Evolutionary conservation across 2,797 vertebrate species (phyloP), one percentile per base, ranked within the genome.

Genomic region (Neoniphon sammara): DNA sequence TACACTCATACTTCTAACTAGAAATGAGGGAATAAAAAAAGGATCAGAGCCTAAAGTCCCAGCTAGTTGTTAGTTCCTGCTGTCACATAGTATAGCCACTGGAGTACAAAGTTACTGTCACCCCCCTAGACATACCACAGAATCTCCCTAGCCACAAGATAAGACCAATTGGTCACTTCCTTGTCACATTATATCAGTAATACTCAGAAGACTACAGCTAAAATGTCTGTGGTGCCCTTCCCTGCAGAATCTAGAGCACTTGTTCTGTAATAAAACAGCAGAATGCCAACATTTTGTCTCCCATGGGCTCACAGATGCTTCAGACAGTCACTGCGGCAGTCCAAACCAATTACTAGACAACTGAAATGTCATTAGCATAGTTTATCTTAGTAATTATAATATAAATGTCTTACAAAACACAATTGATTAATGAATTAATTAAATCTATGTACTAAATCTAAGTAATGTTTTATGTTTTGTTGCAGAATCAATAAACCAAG

Each of bases 401-500:
- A 46, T 2, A 47, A 69, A 46, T 70, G 54, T 75, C 53, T 61
- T 54, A 52, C 30, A n/a, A 52, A 31, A 42, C n/a, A 20, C 3
- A n/a, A 14, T 9, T n/a, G 11, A 34, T 7, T 7, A 21, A 20
- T 69, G 46, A 55, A 54, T 79, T 30, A 36, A 59, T n/a, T n/a
- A n/a, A n/a, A 53, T 20, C 30, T 60, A 10, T 80, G 49, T 10
- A 66, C 52, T 82, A 20, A 65, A 17, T 71, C 10, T 39, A 7
- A 7, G 36, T 58, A 4, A 0, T 78, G 60, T 68, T 77, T 79
- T 84, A 23, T 75, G 46, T 83, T 81, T 87, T 85, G 78, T 88
- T 93, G 65, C 92, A 99, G 98, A 94, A 95, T 99, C 81, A 63
- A 1, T 75, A 98, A 98, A 92, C 93, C 97, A 39, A 94, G 95